Evolutionary conservation across 2,113 vertebrate genomes (phyloP), one percentile per base, ranked within the genome.

Genomic region (Nansenia antarctica): DNA sequence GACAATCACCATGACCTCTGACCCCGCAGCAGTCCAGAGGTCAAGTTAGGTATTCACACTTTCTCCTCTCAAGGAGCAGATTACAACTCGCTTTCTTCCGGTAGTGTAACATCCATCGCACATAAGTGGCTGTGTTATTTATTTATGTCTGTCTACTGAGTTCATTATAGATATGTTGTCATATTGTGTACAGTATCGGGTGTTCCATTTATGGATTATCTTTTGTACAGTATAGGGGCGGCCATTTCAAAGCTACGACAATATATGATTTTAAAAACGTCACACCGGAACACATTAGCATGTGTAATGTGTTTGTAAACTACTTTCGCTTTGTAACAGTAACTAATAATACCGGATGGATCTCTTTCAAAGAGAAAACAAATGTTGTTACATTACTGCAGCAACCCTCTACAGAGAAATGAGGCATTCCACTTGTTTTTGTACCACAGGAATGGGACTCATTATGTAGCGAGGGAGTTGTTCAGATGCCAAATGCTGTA

Each of bases 41-140:
- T 69, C 65, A 73, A 26, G 31, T 29, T 55, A 7, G 24, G 45
- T 60, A 39, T 68, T 73, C 54, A 65, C 32, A 29, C 49, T 67
- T n/a, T 57, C 22, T 22, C 39, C 26, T 47, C 32, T 6, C 37
- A 29, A 14, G 11, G n/a, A 15, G 27, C 27, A 29, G 5, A 31
- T n/a, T 34, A 31, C 18, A 52, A n/a, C 29, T 53, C 18, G 2
- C 12, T 32, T 34, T 65, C 15, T 34, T 32, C n/a, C 37, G 30
- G 29, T 12, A n/a, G 45, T n/a, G 7, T 65, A 3, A 6, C 20
- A 27, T n/a, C n/a, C n/a, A n/a, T 49, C 7, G 9, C 5, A 49
- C n/a, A n/a, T n/a, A n/a, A n/a, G n/a, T n/a, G n/a, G n/a, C 27
- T 11, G 3, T 64, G 27, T 18, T 29, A 11, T 27, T 24, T 2